Evolutionary conservation across 2,888 invertebrate species (phyloP), one percentile per base, ranked within the genome.

Genomic region (Macrosoma leucophasiata): DNA sequence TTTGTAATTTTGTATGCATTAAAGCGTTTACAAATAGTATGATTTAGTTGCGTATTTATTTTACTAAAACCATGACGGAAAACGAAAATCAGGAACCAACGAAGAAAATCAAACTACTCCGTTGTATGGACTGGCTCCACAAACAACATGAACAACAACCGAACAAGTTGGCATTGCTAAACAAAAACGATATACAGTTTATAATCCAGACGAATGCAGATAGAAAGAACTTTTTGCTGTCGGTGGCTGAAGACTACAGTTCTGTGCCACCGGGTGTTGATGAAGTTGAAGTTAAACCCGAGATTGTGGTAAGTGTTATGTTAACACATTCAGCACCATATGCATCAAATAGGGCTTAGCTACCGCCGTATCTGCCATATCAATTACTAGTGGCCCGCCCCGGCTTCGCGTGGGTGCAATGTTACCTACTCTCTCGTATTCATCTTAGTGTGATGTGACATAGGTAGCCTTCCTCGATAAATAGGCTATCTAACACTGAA

Each of bases 161-260:
- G 1, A 71, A 71, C 34, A 74, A 72, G 36, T 50, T 67, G 19
- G 60, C 70, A 0, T 50, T 59, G 31, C 71, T 68, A 33, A 78
- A 77, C 45, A 66, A 73, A 42, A 76, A 79, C 43, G 78, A 82
- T 49, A 75, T 78, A 41, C 71, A 79, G 46, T 81, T 77, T 48
- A 76, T 75, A 21, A 72, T 75, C 14, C 69, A 75, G 47, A 73
- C 68, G 6, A 76, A 78, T 35, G 70, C 74, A 1, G 71, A 69
- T 25, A 58, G 77, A 13, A 74, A 75, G 42, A 76, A 73, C 26
- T 75, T 76, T 44, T 48, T 74, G 24, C 24, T 74, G 10, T 58
- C 73, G 0, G 64, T 62, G 7, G 70, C 72, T n/a, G 79, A 77
- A 41, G 77, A 81, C 24, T 71, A 69, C 5, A 69, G 72, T 0